These are phyloP conservation scores for Loris lydekkerianus DNA, from an alignment of 2,797 vertebrate species.

Conservation along the genomic window DNA sequence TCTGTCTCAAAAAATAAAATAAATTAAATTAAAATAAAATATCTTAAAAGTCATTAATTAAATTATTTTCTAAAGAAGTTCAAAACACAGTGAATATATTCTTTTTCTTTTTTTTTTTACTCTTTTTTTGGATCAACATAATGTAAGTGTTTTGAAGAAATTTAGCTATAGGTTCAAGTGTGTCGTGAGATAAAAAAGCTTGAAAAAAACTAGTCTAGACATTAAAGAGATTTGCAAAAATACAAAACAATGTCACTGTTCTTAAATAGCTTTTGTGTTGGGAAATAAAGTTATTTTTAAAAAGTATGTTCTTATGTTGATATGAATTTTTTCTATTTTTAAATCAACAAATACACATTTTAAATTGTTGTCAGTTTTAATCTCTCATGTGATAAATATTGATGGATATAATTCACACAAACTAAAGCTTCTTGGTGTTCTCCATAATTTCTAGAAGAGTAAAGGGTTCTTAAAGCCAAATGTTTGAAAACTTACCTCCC, in stretches of 20 bases:
- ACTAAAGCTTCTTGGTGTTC: neutral
- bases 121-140: no score
- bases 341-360: neutral
- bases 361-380: constrained; percentile 15
- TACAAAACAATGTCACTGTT: neutral
- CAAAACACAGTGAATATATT: no score
- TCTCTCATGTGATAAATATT: neutral
- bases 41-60: no score
- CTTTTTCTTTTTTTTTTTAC: no score
- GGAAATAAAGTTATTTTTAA: neutral
- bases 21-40: no score
- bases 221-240: constrained; percentile 38
- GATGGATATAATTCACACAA: neutral
- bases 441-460: neutral
- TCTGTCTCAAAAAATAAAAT: no score
- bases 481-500: neutral
- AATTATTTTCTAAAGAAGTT: no score
- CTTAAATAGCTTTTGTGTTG: constrained; percentile 16
- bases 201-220: neutral
- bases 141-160: no score
- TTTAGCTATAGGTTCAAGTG: no score
- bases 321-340: constrained; percentile 26
- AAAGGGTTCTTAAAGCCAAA: neutral
- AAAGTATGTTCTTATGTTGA: neutral
- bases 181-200: no score